phyloP scores from a whole-genome alignment of 2,888 invertebrate genomes.

The Papilio elwesi region DNA sequence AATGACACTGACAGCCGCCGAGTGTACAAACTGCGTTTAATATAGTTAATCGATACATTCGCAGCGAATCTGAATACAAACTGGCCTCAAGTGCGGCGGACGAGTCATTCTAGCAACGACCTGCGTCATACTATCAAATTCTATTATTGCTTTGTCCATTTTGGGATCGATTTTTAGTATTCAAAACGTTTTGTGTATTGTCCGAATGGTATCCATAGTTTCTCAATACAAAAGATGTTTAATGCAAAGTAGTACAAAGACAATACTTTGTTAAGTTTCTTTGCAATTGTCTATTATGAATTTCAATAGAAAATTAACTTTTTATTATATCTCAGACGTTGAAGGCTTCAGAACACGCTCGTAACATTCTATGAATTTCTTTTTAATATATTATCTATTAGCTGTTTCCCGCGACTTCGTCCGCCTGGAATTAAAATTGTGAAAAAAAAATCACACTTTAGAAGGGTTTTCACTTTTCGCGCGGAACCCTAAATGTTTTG shows the following conservation, averaged over 20 bases:
- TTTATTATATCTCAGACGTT: too few relatives aligned
- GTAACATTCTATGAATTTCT: too few relatives aligned
- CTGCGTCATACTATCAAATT: constrained; percentile 42
- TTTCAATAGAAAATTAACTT: too few relatives aligned
- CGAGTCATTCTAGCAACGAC: constrained; percentile 47
- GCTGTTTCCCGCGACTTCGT: too few relatives aligned
- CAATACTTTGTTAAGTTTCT: background rate
- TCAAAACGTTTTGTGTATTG: constrained; percentile 3
- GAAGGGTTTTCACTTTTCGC: too few relatives aligned
- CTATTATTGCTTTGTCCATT: constrained; percentile 29
- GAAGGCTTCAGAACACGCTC: too few relatives aligned
- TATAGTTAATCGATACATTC: constrained; percentile 69
- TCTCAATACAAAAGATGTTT: background rate
- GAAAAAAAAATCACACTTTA: too few relatives aligned
- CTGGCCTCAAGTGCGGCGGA: constrained; percentile 56
- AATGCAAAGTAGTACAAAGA: background rate
- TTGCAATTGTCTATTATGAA: too few relatives aligned
- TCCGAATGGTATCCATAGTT: background rate
- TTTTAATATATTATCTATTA: too few relatives aligned
- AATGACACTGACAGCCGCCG: constrained; percentile 70
- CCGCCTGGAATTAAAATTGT: too few relatives aligned
- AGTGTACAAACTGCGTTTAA: constrained; percentile 67
- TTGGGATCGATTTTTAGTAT: constrained; percentile 21
- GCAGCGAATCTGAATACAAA: constrained; percentile 64
- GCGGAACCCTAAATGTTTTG: too few relatives aligned